Percentiles rank a stretch among this genome's conserved stretches.
These are phyloP conservation scores for Tympanoctomys barrerae DNA, from an alignment of 2,797 vertebrate species.

Conservation along the genomic window DNA sequence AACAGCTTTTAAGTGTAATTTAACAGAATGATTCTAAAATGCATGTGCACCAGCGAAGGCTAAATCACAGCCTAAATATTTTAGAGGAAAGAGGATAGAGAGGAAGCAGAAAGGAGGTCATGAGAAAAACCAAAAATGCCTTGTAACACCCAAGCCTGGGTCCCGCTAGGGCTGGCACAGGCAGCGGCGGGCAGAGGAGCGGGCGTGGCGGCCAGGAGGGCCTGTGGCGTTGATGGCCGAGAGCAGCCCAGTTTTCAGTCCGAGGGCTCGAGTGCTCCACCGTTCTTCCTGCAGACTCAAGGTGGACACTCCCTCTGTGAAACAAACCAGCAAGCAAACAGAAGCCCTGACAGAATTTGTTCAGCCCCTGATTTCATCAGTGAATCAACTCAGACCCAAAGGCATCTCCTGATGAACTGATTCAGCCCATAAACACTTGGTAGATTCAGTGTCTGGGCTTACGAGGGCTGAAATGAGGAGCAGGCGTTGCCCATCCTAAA, in stretches of 20 bases:
- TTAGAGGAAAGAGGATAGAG: not conserved
- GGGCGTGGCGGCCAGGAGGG: rapidly evolving
- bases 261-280: no score
- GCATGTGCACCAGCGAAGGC: not conserved
- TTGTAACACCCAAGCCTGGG: no score
- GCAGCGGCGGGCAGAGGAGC: no score
- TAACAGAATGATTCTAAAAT: not conserved
- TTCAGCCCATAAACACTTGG: not conserved
- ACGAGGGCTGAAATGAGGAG: not conserved
- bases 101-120: not conserved
- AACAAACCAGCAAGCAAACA: not conserved
- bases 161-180: not conserved
- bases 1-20: not conserved
- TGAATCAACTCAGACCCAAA: not conserved
- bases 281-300: not conserved
- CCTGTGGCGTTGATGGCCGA: rapidly evolving
- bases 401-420: not conserved
- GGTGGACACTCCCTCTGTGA: not conserved
- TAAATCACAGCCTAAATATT: not conserved
- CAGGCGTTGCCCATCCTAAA: not conserved
- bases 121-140: not conserved
- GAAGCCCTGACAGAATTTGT: not conserved
- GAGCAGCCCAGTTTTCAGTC: not conserved
- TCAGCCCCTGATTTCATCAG: not conserved
- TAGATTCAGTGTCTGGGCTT: not conserved